Evolutionary conservation across 2,888 invertebrate species (phyloP).

Genomic region (Pollenia griseotomentosa): DNA sequence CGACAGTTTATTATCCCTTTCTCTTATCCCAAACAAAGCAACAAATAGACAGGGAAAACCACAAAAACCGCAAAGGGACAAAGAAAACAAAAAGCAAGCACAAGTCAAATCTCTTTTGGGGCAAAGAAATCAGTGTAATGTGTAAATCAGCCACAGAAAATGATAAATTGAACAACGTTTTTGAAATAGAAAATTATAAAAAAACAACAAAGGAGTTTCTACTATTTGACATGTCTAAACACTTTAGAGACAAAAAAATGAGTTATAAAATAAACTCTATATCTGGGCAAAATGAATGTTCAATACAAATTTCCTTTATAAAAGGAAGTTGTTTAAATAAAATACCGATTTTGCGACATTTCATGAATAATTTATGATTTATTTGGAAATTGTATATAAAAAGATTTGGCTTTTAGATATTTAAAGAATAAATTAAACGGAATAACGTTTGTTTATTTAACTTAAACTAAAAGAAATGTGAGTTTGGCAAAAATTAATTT

Average conservation of each 20-base stretch:
- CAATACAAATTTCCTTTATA: not conserved
- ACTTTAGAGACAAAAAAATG: too few relatives aligned
- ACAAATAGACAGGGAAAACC: not conserved
- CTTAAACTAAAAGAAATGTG: too few relatives aligned
- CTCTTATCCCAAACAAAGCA: slow-evolving; percentile 1
- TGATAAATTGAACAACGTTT: not conserved
- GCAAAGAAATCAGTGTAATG: not conserved
- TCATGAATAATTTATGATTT: slow-evolving; percentile 36
- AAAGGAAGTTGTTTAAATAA: slow-evolving; percentile 2
- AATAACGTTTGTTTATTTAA: too few relatives aligned
- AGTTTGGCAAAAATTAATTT: not conserved
- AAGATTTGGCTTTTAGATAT: too few relatives aligned
- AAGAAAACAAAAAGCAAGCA: not conserved
- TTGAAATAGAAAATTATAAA: not conserved
- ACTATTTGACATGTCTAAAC: slow-evolving; percentile 21
- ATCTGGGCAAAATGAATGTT: not conserved
- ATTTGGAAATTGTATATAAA: not conserved
- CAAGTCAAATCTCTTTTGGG: not conserved
- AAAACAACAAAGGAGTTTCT: not conserved
- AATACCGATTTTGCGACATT: not conserved
- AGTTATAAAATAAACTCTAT: not conserved
- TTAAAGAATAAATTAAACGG: too few relatives aligned
- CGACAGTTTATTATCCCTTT: slow-evolving; percentile 1
- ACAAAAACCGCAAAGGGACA: not conserved
- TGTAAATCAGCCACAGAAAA: slow-evolving; percentile 25